Evolutionary conservation across 1,140 invertebrate genomes (phyloP), one percentile per base, ranked within the genome.

Genomic region (Rhopalosiphum padi): DNA sequence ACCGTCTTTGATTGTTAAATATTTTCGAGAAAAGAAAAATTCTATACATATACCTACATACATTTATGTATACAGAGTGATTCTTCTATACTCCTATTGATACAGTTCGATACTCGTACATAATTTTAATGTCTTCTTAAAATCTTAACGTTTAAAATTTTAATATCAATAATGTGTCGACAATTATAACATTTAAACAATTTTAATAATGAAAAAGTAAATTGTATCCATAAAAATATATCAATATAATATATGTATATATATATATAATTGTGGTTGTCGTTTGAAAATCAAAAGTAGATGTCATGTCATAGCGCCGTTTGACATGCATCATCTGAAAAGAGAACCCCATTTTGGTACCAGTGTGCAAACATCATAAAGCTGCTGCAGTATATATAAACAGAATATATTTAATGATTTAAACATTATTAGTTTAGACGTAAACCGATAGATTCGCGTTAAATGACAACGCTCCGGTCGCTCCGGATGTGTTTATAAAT

Each of bases 1-100:
- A 77, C 60, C 60, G 60, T 77, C 60, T 83, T 37, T 83, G 77
- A 83, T 83, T 37, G n/a, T 83, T 37, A 83, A 83, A 83, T 83
- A 83, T 83, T 37, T 37, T 9, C 35, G 35, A 37, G 35, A 37
- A 83, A 83, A 83, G 35, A 83, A 37, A 83, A 83, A 21, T 21
- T 77, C 4, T 68, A 68, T 5, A 25, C 7, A 60, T 30, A 60
- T 11, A n/a, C 30, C 1, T n/a, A 68, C 30, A 68, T n/a, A 68
- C 15, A 68, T 68, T 15, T 68, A 68, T 68, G 30, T n/a, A 68
- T 15, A 60, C 15, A 77, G 60, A n/a, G 4, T 18, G 30, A 77
- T 77, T 21, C 30, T n/a, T 77, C 60, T 77, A 77, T n/a, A n/a
- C 5, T 77, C n/a, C 60, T 77, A 77, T 77, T 77, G 15, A 77